These are phyloP conservation scores for Trichomalopsis sarcophagae DNA, from an alignment of 1,140 invertebrate species.

Conservation along the genomic window DNA sequence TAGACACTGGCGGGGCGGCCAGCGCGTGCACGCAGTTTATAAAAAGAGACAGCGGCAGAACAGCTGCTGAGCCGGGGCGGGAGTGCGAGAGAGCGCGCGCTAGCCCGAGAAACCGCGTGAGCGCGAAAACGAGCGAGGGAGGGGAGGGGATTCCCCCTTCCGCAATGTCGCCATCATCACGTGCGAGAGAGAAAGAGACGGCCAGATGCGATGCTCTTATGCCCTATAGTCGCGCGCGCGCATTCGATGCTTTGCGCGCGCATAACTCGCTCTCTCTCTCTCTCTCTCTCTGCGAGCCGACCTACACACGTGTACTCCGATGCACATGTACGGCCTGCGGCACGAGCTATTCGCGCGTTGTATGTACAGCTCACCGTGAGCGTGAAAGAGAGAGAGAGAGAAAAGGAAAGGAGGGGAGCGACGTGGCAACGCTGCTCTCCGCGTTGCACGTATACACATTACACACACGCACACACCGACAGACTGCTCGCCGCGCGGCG, in stretches of 20 bases:
- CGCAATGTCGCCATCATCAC: neutral
- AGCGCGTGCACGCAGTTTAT: neutral
- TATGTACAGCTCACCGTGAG: neutral
- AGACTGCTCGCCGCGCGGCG: constrained; percentile 9
- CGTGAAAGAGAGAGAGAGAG: neutral
- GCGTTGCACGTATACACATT: neutral
- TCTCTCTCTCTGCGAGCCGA: neutral
- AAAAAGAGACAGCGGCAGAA: neutral
- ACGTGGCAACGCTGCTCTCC: neutral
- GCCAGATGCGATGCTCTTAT: neutral
- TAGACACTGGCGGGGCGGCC: neutral
- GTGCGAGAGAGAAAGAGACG: neutral
- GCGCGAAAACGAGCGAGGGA: neutral
- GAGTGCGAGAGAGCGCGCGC: constrained; percentile 8
- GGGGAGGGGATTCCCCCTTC: neutral
- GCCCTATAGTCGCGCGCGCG: neutral
- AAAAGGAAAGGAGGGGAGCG: neutral
- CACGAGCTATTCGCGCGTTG: neutral
- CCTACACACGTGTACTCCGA: constrained; percentile 4
- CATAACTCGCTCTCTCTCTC: neutral
- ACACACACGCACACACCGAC: neutral
- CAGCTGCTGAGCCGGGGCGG: neutral
- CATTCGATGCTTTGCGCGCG: neutral
- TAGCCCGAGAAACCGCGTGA: constrained; percentile 5
- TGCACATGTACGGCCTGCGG: neutral